A percentile compares a stretch with the other conserved stretches of the same genome.
These are phyloP conservation scores for Pollimyrus isidori DNA, from an alignment of 2,113 vertebrate species.

Conservation along the genomic window DNA sequence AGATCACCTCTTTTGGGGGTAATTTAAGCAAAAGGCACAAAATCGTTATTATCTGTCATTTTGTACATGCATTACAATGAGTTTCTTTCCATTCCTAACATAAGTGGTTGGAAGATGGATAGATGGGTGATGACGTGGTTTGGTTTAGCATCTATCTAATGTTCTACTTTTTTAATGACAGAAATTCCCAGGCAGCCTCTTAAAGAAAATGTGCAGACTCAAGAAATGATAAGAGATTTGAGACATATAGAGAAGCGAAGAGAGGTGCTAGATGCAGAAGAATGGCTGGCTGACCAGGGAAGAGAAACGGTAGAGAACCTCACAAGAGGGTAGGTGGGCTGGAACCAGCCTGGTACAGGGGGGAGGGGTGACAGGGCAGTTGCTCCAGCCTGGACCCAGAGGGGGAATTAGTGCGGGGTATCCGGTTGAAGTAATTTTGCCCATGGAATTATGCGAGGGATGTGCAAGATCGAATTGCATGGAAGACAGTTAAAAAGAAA, in stretches of 20 bases:
- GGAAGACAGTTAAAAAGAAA: neutral
- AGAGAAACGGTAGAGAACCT: conserved; percentile 2
- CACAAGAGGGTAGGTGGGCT: neutral
- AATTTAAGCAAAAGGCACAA: neutral
- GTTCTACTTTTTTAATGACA: neutral
- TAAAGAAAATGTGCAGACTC: neutral
- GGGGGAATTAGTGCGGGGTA: neutral
- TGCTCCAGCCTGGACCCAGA: neutral
- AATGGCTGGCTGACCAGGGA: neutral
- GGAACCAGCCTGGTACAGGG: too few species aligned
- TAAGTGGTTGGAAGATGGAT: neutral
- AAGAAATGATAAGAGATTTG: neutral
- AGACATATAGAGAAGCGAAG: neutral
- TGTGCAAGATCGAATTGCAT: neutral
- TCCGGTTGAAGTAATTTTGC: neutral
- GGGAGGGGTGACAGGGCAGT: too few species aligned
- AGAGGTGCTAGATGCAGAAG: neutral
- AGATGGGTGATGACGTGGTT: neutral
- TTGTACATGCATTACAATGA: neutral
- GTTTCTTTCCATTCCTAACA: neutral
- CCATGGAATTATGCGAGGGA: neutral
- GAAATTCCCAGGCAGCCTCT: neutral
- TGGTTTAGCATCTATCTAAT: neutral
- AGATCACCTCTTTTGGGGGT: neutral
- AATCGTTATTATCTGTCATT: neutral